Conservation (phyloP, 2,113 vertebrate genomes). For the Chionodraco myersi region DNA sequence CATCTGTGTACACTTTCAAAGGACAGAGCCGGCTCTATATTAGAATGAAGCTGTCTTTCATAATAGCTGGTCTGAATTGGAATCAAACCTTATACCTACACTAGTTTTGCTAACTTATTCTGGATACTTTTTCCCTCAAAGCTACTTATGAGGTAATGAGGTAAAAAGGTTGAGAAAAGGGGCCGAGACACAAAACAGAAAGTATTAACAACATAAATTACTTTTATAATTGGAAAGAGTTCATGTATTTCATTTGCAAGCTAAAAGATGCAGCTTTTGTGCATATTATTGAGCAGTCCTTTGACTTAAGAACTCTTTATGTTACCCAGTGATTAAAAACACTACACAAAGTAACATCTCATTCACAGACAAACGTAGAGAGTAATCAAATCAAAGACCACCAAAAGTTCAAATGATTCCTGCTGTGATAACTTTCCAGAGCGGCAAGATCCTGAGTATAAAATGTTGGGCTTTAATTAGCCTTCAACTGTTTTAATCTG, state of each 20-base stretch:
- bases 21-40: conserved; percentile 39
- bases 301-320: not conserved
- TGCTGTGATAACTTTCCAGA: not conserved
- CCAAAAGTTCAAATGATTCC: not conserved
- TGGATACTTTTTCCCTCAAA: too few relatives aligned
- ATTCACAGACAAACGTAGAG: not conserved
- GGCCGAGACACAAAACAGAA: too few relatives aligned
- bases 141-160: not conserved
- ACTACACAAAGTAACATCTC: not conserved
- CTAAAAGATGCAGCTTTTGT: too few relatives aligned
- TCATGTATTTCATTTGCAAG: too few relatives aligned
- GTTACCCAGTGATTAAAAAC: not conserved
- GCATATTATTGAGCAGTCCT: not conserved
- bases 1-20: conserved; percentile 45
- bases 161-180: too few relatives aligned
- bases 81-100: not conserved
- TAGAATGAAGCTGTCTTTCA: not conserved
- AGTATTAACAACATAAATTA: too few relatives aligned
- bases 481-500: not conserved
- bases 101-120: not conserved
- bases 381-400: not conserved
- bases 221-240: too few relatives aligned
- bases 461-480: not conserved
- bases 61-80: not conserved
- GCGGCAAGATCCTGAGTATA: not conserved